phyloP scores from a whole-genome alignment of 2,113 vertebrate genomes.

The Myodes glareolus region DNA sequence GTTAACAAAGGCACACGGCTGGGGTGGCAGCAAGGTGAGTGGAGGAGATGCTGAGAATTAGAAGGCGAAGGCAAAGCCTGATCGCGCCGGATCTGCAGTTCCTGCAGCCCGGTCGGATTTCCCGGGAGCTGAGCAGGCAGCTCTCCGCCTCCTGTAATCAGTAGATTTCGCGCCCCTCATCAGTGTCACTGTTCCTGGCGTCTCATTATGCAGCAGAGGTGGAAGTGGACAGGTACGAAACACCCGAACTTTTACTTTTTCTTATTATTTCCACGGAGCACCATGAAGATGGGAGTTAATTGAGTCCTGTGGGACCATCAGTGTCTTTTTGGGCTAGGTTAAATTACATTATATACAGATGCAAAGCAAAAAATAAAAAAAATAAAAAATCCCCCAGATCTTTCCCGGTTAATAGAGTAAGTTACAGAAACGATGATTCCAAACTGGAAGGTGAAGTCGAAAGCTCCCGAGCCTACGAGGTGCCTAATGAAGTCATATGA shows the following conservation, averaged over 20 bases:
- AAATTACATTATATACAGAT: conserved; percentile 84
- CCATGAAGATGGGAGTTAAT: conserved; percentile 86
- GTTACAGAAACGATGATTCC: conserved; percentile 81
- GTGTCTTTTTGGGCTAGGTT: conserved; percentile 76
- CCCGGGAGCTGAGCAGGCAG: conserved; percentile 68
- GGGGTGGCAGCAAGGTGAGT: conserved; percentile 58
- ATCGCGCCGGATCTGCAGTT: conserved; percentile 69
- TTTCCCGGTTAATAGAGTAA: conserved; percentile 79
- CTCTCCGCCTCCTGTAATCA: conserved; percentile 55
- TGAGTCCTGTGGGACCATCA: conserved; percentile 90
- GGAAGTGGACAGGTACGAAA: conserved; percentile 86
- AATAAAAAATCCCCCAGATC: conserved; percentile 72
- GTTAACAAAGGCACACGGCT: conserved; percentile 72
- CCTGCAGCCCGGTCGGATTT: conserved; percentile 69
- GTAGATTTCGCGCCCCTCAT: conserved; percentile 79
- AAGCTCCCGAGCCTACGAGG: conserved; percentile 64
- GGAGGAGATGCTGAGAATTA: conserved; percentile 61
- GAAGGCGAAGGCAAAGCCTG: conserved; percentile 75
- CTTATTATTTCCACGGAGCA: conserved; percentile 81
- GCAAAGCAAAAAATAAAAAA: conserved; percentile 71
- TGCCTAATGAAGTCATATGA: conserved; percentile 79
- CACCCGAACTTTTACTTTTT: conserved; percentile 79
- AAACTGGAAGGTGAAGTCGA: conserved; percentile 73
- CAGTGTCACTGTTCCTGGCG: conserved; percentile 83
- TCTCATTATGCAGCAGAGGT: conserved; percentile 86